Evolutionary conservation across 2,888 invertebrate genomes (phyloP).

Genomic region (Dicyrtoma fusca): DNA sequence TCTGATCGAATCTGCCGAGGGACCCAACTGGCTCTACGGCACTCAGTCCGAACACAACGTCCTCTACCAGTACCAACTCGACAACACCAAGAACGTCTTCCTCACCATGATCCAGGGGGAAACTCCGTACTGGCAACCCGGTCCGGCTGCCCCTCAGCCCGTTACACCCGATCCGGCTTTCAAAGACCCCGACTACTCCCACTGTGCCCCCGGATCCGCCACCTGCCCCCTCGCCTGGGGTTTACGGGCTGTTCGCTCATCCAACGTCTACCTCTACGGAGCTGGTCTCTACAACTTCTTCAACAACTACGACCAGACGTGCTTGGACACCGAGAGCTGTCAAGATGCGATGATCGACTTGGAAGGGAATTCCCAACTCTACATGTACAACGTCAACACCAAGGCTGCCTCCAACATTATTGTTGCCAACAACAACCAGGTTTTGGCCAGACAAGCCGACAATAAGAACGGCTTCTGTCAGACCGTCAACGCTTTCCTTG

Average conservation of each 20-base stretch:
- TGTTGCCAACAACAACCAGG: slow-evolving; percentile 37
- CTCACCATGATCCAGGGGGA: slow-evolving; percentile 54
- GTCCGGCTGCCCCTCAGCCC: slow-evolving; percentile 49
- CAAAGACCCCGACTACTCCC: slow-evolving; percentile 47
- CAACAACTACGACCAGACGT: slow-evolving; percentile 51
- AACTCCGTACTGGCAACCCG: slow-evolving; percentile 53
- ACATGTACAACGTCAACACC: slow-evolving; percentile 51
- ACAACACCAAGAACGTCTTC: slow-evolving; percentile 47
- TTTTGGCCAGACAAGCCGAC: slow-evolving; percentile 39
- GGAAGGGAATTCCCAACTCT: slow-evolving; percentile 41
- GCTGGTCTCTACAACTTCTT: slow-evolving; percentile 55
- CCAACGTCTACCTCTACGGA: slow-evolving; percentile 51
- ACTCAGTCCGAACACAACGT: slow-evolving; percentile 54
- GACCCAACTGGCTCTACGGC: slow-evolving; percentile 52
- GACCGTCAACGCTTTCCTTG: slow-evolving; percentile 50
- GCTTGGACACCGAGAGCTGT: slow-evolving; percentile 48
- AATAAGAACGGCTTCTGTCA: slow-evolving; percentile 52
- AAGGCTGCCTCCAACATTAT: slow-evolving; percentile 50
- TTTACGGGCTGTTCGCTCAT: slow-evolving; percentile 35
- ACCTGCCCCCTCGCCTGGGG: slow-evolving; percentile 46
- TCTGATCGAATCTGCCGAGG: slow-evolving; percentile 45
- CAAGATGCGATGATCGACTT: slow-evolving; percentile 49
- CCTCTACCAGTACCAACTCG: slow-evolving; percentile 50
- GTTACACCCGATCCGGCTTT: slow-evolving; percentile 40
- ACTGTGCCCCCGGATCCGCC: slow-evolving; percentile 38